Percentiles rank a stretch among this genome's conserved stretches.
Conservation (phyloP, 2,113 vertebrate genomes). For the Paratilapia polleni region DNA sequence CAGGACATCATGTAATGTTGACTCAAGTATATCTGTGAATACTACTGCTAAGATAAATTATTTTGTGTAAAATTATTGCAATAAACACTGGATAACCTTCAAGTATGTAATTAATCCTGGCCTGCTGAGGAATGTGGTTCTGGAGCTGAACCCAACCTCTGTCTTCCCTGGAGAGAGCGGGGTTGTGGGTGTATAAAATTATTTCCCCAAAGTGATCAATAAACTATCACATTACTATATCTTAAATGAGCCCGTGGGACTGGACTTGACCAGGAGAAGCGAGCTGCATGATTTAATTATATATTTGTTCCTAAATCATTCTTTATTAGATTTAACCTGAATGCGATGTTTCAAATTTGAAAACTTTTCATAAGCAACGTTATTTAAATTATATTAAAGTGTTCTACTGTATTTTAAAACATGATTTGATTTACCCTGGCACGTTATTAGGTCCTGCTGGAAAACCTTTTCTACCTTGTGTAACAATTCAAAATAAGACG, state of each 20-base stretch:
- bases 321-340: slow-evolving; percentile 3
- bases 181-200: background rate
- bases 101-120: background rate
- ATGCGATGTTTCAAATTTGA: slow-evolving; percentile 16
- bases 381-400: background rate
- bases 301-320: background rate
- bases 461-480: background rate
- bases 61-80: background rate
- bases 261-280: background rate
- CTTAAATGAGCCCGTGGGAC: background rate
- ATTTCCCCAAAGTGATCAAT: slow-evolving; percentile 18
- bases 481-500: background rate
- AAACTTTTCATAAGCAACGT: background rate
- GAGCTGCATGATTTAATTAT: background rate
- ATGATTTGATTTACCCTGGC: background rate
- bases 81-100: background rate
- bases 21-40: background rate
- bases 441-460: background rate
- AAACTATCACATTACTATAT: slow-evolving; percentile 20
- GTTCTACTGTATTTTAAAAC: background rate
- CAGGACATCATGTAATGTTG: background rate
- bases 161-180: background rate
- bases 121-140: background rate
- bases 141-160: background rate
- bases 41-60: background rate